Evolutionary conservation across 2,113 vertebrate genomes (phyloP), one percentile per base, ranked within the genome.

Genomic region (Laterallus jamaicensis): DNA sequence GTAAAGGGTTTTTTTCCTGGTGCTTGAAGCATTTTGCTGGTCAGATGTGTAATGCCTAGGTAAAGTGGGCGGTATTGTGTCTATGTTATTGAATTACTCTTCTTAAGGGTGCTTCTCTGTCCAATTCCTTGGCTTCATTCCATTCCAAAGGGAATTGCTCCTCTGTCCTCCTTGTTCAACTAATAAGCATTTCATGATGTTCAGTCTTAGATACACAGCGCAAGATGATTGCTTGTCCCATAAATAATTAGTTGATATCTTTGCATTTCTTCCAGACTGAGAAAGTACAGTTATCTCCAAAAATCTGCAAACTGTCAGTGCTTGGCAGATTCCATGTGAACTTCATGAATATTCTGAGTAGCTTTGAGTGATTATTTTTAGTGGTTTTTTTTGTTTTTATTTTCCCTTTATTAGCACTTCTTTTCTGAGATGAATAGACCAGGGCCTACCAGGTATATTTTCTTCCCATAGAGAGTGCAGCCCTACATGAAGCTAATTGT

Each of bases 181-280:
- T 94, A 88, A 59, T 63, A 88, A 80, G 50, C 10, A 74, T 80
- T 91, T 96, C 10, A 55, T 91, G 40, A 88, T 88, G 25, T 91
- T 93, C 59, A 29, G 50, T 69, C 70, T 80, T 92, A 92, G 50
- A 74, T 67, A 76, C 56, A 87, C 63, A 29, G 28, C 59, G 26
- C 59, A 69, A 90, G 68, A 85, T 90, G 96, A 91, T 74, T 80
- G 28, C 28, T 54, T 86, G 42, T 73, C 29, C 59, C 25, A 82
- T 90, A 82, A 94, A 95, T 77, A 93, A 91, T 91, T 88, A 92
- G 71, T 74, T 88, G 80, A 86, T 88, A 50, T 67, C 63, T 88
- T 80, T 63, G 39, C 39, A 64, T 93, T 91, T 77, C 44, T 94
- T 94, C 55, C 70, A 63, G 52, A 77, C 75, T 63, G 71, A 80